Conservation (phyloP, 2,113 vertebrate genomes). For the Apus apus region DNA sequence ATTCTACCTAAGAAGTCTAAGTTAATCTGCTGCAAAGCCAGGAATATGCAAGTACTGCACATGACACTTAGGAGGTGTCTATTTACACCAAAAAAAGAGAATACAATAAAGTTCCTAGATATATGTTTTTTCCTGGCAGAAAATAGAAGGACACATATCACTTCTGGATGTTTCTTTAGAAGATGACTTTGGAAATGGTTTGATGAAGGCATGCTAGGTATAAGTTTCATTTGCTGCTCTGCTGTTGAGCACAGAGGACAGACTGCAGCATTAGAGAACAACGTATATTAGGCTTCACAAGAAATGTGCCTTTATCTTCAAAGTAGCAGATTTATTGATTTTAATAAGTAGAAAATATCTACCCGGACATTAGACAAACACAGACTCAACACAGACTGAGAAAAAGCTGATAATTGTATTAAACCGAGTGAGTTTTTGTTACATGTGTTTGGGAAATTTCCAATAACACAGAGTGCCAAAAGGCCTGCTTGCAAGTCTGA, state of each 20-base stretch:
- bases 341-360: constrained; percentile 81
- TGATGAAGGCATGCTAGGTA: background rate
- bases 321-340: constrained; percentile 82
- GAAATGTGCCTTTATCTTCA: constrained; percentile 72
- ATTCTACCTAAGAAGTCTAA: constrained; percentile 22
- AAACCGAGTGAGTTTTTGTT: constrained; percentile 79
- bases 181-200: background rate
- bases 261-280: constrained; percentile 58
- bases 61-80: background rate
- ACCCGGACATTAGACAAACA: constrained; percentile 81
- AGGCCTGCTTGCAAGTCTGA: constrained; percentile 70
- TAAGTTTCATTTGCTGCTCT: constrained; percentile 43
- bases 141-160: background rate
- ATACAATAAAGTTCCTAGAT: constrained; percentile 1
- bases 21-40: background rate
- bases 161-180: background rate
- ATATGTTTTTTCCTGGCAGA: background rate
- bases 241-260: constrained; percentile 52
- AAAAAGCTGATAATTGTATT: constrained; percentile 82
- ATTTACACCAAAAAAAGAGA: background rate
- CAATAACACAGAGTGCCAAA: constrained; percentile 75
- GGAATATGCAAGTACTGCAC: background rate
- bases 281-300: constrained; percentile 32
- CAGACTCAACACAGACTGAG: constrained; percentile 81
- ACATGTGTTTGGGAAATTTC: constrained; percentile 80